These are phyloP conservation scores for Drosophila phalerata DNA, from an alignment of 2,888 invertebrate species.

Conservation along the genomic window DNA sequence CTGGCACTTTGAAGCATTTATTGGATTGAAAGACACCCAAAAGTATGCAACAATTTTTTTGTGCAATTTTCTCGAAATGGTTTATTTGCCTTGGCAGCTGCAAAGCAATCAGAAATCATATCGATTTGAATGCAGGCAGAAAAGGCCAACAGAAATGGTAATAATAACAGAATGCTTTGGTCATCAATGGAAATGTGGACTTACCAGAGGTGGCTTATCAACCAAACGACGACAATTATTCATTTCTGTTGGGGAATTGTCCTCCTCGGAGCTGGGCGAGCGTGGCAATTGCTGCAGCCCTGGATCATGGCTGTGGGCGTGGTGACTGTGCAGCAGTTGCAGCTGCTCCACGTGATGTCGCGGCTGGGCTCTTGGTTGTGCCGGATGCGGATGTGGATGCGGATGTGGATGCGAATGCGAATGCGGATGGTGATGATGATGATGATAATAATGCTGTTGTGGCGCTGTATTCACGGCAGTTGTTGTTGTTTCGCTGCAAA, in stretches of 20 bases:
- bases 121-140: slow-evolving; percentile 27
- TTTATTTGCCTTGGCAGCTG: slow-evolving; percentile 23
- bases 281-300: slow-evolving; percentile 72
- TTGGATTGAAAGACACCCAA: slow-evolving; percentile 28
- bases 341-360: slow-evolving; percentile 72
- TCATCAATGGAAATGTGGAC: slow-evolving; percentile 40
- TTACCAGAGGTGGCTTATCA: slow-evolving; percentile 91
- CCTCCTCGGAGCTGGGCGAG: slow-evolving; percentile 91
- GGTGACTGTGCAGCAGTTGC: slow-evolving; percentile 73
- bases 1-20: slow-evolving; percentile 5
- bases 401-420: slow-evolving; percentile 49
- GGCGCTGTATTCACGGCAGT: slow-evolving; percentile 22
- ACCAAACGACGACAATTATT: slow-evolving; percentile 93
- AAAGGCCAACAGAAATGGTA: slow-evolving; percentile 7
- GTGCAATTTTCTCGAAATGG: slow-evolving; percentile 6
- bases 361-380: slow-evolving; percentile 42
- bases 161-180: slow-evolving; percentile 26
- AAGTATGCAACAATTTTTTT: slow-evolving; percentile 60
- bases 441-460: slow-evolving; percentile 57
- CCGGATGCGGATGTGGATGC: slow-evolving; percentile 47
- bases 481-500: slow-evolving; percentile 18
- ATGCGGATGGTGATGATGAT: slow-evolving; percentile 61
- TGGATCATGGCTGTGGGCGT: slow-evolving; percentile 58
- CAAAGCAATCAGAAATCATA: slow-evolving; percentile 12
- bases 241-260: slow-evolving; percentile 94